phyloP scores from a whole-genome alignment of 2,888 invertebrate species.

The Drosophila nigritarsus region DNA sequence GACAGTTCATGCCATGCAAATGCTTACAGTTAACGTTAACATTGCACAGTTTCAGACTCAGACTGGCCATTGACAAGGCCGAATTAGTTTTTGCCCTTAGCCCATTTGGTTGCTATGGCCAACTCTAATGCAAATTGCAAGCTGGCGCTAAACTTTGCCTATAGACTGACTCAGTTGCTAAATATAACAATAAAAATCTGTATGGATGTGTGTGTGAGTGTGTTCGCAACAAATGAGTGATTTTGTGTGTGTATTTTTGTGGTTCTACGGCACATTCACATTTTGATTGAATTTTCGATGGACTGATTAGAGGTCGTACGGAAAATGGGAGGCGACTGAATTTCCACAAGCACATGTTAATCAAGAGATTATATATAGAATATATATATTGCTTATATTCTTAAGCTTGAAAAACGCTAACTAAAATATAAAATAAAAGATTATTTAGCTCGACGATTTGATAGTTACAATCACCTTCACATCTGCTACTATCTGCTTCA shows the following conservation, averaged over 20 bases:
- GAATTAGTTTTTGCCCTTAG: slow-evolving; percentile 39
- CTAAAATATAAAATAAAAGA: not conserved
- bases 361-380: not conserved
- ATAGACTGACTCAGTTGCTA: slow-evolving; percentile 6
- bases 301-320: slow-evolving; percentile 6
- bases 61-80: slow-evolving; percentile 16
- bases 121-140: slow-evolving; percentile 41
- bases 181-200: slow-evolving; percentile 17
- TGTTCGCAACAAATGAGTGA: not conserved
- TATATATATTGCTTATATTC: not conserved
- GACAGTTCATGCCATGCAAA: slow-evolving; percentile 39
- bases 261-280: slow-evolving; percentile 2
- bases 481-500: too few relatives aligned
- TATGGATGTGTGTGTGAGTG: not conserved
- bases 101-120: slow-evolving; percentile 16
- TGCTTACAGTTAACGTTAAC: slow-evolving; percentile 25
- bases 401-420: not conserved
- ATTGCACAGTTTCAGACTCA: slow-evolving; percentile 22
- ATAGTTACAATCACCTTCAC: too few relatives aligned
- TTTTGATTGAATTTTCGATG: not conserved
- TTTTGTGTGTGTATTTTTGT: not conserved
- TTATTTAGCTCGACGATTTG: too few relatives aligned
- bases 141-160: slow-evolving; percentile 43
- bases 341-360: not conserved
- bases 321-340: not conserved